Evolutionary conservation across 2,797 vertebrate genomes (phyloP).

Genomic region (Eulemur albifrons): DNA sequence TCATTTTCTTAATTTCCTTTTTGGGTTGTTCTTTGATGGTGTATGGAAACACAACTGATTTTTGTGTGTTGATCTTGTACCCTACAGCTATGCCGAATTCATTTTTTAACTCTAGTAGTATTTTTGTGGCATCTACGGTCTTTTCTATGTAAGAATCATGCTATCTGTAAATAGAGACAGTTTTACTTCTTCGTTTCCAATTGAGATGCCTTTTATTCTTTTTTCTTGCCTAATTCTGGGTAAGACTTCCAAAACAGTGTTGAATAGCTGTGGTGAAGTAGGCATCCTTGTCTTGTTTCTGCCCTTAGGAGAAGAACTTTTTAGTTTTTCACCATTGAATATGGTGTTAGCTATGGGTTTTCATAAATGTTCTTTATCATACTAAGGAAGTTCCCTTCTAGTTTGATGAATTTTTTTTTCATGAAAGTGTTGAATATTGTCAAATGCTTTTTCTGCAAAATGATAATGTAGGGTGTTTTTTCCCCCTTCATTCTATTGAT

Average conservation of each 20-base stretch:
- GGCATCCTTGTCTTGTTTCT: slow-evolving; percentile 25
- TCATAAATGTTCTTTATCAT: background rate
- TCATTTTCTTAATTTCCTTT: slow-evolving; percentile 50
- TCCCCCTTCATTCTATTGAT: background rate
- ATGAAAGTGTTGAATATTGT: slow-evolving; percentile 2
- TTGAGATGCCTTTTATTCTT: slow-evolving; percentile 13
- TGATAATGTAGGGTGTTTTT: background rate
- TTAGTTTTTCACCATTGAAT: background rate
- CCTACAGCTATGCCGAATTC: background rate
- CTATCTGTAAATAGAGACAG: slow-evolving; percentile 1
- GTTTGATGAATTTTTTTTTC: slow-evolving; percentile 15
- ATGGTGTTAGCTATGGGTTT: background rate
- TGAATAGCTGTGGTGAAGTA: background rate
- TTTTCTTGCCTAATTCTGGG: background rate
- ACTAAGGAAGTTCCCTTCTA: background rate
- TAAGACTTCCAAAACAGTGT: background rate
- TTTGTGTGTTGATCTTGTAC: background rate
- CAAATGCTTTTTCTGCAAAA: slow-evolving; percentile 24
- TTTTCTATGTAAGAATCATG: background rate
- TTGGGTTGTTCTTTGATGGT: background rate
- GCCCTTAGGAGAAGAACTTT: background rate
- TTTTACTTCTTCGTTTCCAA: slow-evolving; percentile 34
- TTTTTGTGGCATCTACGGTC: background rate
- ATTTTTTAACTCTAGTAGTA: background rate
- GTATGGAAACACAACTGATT: background rate